These are phyloP conservation scores for Rotaria magnacalcarata DNA, from an alignment of 2,888 invertebrate genomes.

Conservation along the genomic window DNA sequence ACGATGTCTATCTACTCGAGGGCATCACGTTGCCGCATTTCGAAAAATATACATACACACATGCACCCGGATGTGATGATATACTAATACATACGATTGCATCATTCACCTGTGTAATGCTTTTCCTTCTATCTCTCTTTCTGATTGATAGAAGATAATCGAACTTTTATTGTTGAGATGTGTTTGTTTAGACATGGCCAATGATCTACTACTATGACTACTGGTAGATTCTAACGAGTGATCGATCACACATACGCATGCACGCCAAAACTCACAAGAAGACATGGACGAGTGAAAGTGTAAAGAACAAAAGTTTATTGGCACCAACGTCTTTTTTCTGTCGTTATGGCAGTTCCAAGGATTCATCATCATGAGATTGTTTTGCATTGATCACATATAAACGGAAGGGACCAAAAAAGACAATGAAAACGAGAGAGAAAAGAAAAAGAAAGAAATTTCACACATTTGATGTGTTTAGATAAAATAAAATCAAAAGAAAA, in stretches of 20 bases:
- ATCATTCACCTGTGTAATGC: constrained; percentile 15
- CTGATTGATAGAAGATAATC: constrained; percentile 21
- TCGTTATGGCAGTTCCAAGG: not conserved
- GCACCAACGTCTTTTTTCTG: not conserved
- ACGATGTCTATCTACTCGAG: constrained; percentile 23
- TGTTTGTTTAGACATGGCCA: constrained; percentile 8
- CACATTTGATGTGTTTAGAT: not conserved
- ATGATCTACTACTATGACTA: not conserved
- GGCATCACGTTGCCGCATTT: not conserved
- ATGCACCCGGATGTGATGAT: constrained; percentile 21
- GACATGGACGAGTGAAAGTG: not conserved
- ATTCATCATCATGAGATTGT: not conserved
- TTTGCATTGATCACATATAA: not conserved
- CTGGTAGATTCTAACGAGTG: not conserved
- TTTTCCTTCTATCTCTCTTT: not conserved
- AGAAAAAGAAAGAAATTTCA: not conserved
- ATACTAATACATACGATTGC: not conserved
- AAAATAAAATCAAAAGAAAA: not conserved
- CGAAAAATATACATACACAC: not conserved
- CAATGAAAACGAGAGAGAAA: not conserved
- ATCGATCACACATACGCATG: not conserved
- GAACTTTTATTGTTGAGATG: constrained; percentile 5
- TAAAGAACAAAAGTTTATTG: not conserved
- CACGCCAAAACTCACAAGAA: not conserved
- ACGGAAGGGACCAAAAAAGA: not conserved